phyloP scores from a whole-genome alignment of 2,888 invertebrate species.

The Caenorhabditis sp. region DNA sequence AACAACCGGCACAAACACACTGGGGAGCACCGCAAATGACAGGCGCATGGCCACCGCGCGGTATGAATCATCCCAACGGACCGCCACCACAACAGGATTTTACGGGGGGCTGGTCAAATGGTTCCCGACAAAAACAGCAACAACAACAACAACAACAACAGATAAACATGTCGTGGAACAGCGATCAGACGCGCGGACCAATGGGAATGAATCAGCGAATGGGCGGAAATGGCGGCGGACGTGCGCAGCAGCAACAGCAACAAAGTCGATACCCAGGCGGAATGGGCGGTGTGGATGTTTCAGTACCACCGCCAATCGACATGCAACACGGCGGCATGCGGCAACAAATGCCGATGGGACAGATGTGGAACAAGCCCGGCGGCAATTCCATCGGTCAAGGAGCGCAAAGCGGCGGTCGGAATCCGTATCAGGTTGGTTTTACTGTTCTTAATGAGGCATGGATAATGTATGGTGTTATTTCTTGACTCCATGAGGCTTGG shows the following conservation, averaged over 20 bases:
- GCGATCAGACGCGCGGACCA: conserved; percentile 10
- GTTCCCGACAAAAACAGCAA: conserved; percentile 33
- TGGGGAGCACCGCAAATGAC: conserved; percentile 12
- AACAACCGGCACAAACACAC: conserved; percentile 20
- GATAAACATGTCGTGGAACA: conserved; percentile 13
- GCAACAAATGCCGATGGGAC: conserved; percentile 15
- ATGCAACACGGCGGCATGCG: conserved; percentile 40
- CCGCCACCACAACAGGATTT: conserved; percentile 34
- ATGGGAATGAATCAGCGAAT: conserved; percentile 1
- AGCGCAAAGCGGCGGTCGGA: conserved; percentile 18
- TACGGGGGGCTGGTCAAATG: conserved; percentile 21
- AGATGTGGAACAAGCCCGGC: conserved; percentile 6
- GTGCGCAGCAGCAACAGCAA: conserved; percentile 19
- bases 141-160: conserved; percentile 24
- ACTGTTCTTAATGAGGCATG: neutral
- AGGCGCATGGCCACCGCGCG: conserved; percentile 27
- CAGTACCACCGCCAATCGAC: conserved; percentile 58
- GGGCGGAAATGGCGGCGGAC: conserved; percentile 36
- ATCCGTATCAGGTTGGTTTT: conserved; percentile 6
- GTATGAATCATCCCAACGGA: conserved; percentile 32
- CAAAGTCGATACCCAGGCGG: conserved; percentile 35
- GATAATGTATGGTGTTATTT: too few species aligned
- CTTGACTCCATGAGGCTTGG: too few species aligned
- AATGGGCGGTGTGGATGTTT: conserved; percentile 49
- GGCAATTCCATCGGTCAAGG: neutral